Evolutionary conservation across 2,888 invertebrate species (phyloP).

Genomic region (Lucinisca nassula): DNA sequence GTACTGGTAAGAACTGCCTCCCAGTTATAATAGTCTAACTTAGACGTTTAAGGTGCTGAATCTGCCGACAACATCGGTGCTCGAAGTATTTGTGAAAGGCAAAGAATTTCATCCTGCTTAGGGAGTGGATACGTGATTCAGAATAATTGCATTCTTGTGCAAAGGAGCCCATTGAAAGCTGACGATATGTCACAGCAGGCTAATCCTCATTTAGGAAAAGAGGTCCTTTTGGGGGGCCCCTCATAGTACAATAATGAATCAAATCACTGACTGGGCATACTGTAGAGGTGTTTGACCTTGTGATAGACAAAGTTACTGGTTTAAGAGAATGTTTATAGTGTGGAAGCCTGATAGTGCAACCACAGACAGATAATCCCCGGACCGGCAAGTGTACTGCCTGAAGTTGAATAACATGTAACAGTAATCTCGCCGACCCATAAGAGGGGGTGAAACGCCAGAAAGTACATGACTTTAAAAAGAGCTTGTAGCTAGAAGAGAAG

Average conservation of each 20-base stretch:
- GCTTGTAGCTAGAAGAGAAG: background rate
- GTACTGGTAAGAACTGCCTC: too few relatives aligned
- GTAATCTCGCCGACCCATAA: background rate
- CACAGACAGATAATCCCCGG: background rate
- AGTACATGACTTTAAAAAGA: slow-evolving; percentile 26
- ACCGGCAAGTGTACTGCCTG: background rate
- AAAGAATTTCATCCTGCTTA: background rate
- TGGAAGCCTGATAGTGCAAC: background rate
- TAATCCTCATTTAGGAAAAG: background rate
- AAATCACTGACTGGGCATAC: background rate
- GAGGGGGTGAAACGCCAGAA: slow-evolving; percentile 32
- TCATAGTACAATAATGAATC: background rate
- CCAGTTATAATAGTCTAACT: too few relatives aligned
- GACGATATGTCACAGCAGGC: background rate
- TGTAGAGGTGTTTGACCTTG: background rate
- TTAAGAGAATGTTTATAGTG: slow-evolving; percentile 3
- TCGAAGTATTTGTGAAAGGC: background rate
- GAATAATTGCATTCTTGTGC: background rate
- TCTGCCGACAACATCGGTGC: background rate
- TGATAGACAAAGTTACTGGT: background rate
- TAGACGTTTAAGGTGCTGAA: too few relatives aligned
- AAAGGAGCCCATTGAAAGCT: background rate
- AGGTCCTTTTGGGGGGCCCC: background rate
- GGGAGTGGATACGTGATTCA: background rate
- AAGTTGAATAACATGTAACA: background rate